Evolutionary conservation across 2,113 vertebrate genomes (phyloP).

Genomic region (Eudyptes chrysolophus): DNA sequence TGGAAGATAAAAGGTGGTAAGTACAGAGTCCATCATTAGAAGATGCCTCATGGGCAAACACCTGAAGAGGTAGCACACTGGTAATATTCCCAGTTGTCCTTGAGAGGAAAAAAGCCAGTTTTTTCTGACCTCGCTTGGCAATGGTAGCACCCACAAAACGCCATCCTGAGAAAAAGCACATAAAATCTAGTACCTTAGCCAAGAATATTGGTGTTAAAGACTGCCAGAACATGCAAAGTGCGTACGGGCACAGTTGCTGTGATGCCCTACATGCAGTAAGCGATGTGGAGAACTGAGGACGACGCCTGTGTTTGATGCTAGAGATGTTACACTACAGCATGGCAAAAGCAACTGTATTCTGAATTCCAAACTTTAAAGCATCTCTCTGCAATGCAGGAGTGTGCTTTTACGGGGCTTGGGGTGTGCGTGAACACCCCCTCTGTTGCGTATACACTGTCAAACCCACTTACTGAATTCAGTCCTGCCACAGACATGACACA

Average conservation of each 20-base stretch:
- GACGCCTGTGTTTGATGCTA: rapidly evolving
- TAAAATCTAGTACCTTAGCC: not conserved
- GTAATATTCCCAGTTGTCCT: not conserved
- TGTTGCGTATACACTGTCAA: rapidly evolving
- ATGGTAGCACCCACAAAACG: not conserved
- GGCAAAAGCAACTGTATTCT: no score
- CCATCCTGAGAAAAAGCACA: not conserved
- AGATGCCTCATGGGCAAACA: not conserved
- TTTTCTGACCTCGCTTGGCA: not conserved
- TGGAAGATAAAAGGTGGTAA: no score
- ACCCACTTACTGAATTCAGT: not conserved
- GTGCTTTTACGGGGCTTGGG: not conserved
- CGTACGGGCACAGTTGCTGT: rapidly evolving
- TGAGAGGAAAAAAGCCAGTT: not conserved
- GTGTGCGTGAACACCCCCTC: not conserved
- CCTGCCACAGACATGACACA: no score
- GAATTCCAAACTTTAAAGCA: not conserved
- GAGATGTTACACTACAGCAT: no score
- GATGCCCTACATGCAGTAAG: rapidly evolving
- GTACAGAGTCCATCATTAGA: not conserved
- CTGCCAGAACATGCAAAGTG: not conserved
- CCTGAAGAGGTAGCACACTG: not conserved
- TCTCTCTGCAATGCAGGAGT: not conserved
- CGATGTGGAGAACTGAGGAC: not conserved
- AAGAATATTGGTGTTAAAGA: no score